phyloP scores from a whole-genome alignment of 2,888 invertebrate genomes.

The Teleogryllus oceanicus region DNA sequence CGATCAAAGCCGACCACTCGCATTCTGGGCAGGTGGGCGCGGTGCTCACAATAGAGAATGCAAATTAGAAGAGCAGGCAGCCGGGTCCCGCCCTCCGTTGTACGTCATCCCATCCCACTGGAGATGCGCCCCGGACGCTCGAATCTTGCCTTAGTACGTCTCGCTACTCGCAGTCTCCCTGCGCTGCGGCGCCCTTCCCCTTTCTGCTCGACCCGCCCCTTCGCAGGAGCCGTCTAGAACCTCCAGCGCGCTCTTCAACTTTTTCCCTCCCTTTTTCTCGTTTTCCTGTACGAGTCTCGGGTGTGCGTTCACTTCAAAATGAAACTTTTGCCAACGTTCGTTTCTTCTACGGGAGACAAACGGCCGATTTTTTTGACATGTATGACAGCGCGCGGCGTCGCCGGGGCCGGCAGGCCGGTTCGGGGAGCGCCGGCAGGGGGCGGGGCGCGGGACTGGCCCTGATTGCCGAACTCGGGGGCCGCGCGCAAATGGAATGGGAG shows the following conservation, averaged over 20 bases:
- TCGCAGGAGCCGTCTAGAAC: neutral
- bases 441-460: neutral
- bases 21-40: neutral
- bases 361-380: conserved; percentile 11
- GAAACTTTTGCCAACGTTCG: conserved; percentile 18
- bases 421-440: neutral
- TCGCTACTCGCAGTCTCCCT: neutral
- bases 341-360: neutral
- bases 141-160: neutral
- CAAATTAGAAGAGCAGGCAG: neutral
- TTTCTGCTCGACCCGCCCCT: neutral
- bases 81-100: too few species aligned
- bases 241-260: conserved; percentile 4
- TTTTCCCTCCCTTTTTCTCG: conserved; percentile 18
- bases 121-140: neutral
- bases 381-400: neutral
- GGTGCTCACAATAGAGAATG: neutral
- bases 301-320: conserved; percentile 1
- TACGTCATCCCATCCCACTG: too few species aligned
- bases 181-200: neutral
- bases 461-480: neutral
- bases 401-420: neutral
- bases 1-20: too few species aligned
- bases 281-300: conserved; percentile 7
- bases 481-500: neutral